Conservation (phyloP, 2,797 vertebrate genomes). For the Sphaeramia orbicularis region DNA sequence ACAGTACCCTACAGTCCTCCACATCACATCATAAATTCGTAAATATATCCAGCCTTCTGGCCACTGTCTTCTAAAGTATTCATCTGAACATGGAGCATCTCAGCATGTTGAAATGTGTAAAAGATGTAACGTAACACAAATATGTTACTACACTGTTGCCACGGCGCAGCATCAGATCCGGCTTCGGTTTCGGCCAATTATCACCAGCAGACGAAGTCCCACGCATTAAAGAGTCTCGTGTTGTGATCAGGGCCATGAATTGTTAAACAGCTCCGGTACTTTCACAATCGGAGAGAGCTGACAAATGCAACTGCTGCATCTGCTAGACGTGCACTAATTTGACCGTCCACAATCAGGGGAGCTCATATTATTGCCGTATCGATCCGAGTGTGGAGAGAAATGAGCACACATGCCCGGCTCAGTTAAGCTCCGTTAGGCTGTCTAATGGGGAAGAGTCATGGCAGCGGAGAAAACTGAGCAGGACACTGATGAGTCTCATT, state of each 20-base stretch:
- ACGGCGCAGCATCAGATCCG: not conserved
- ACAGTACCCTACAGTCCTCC: constrained; percentile 28
- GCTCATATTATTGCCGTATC: constrained; percentile 71
- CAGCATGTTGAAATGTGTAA: constrained; percentile 10
- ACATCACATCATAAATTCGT: constrained; percentile 43
- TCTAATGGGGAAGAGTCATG: constrained; percentile 41
- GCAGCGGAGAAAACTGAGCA: constrained; percentile 32
- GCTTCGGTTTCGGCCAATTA: constrained; percentile 62
- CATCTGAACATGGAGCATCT: constrained; percentile 20
- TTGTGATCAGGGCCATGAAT: constrained; percentile 71
- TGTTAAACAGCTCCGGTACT: constrained; percentile 67
- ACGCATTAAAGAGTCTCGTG: constrained; percentile 56
- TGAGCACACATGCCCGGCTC: constrained; percentile 24
- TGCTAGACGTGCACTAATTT: constrained; percentile 70
- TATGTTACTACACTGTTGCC: constrained; percentile 25
- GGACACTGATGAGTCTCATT: constrained; percentile 18
- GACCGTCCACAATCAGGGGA: constrained; percentile 57
- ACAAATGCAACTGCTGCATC: constrained; percentile 61
- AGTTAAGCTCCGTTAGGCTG: constrained; percentile 23
- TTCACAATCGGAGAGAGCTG: constrained; percentile 49
- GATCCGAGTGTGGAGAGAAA: constrained; percentile 54
- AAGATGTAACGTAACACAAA: constrained; percentile 26
- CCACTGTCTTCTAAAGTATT: constrained; percentile 29
- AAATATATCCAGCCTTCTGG: constrained; percentile 19
- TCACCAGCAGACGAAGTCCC: constrained; percentile 50